Base-by-base conservation (phyloP, 2,888 invertebrate genomes). In the Limnephilus auricula region DNA sequence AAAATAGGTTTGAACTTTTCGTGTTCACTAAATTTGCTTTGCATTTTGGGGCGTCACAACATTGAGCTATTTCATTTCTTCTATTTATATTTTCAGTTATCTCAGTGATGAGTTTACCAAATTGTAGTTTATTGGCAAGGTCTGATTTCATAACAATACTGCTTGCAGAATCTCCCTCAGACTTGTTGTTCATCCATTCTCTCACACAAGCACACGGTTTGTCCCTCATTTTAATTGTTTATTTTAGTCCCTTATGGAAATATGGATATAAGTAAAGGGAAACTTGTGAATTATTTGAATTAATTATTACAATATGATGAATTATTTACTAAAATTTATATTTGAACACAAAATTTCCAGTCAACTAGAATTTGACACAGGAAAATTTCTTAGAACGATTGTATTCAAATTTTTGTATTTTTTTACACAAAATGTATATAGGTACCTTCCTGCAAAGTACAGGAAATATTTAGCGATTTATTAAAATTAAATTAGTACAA, bases 141-240 rank as follows among this genome's bases (percentile, higher is more conserved):
- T 87, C 87, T 65, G 87, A 87, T 50, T 87, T 87, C 87, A 87
- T 87, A 30, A 87, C 87, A 30, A 65, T n/a, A 15, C 15, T 65
- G 31, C 31, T 87, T 78, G 87, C 65, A 87, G 25, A 50, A 87
- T 87, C 87, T 50, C 87, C 87, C n/a, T 87, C 87, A 65, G 84
- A 84, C 32, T 65, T 65, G 31, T 32, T 65, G 31, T 87, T 31
- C 25, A 87, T 65, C 87, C 87, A 87, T 65, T 87, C 87, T 65
- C 87, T 30, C 30, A 87, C 65, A 34, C 87, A 87, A 0, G 65
- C 31, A 50, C 87, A 87, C 10, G 87, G 87, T 13, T 87, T 50
- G 25, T 25, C 50, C 31, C 50, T 87, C 87, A 87, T 87, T 87
- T 87, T 87, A 45, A 85, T 37, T 9, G 4, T 2, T 65, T 65